phyloP scores from a whole-genome alignment of 2,113 vertebrate species.

The Nerophis lumbriciformis region DNA sequence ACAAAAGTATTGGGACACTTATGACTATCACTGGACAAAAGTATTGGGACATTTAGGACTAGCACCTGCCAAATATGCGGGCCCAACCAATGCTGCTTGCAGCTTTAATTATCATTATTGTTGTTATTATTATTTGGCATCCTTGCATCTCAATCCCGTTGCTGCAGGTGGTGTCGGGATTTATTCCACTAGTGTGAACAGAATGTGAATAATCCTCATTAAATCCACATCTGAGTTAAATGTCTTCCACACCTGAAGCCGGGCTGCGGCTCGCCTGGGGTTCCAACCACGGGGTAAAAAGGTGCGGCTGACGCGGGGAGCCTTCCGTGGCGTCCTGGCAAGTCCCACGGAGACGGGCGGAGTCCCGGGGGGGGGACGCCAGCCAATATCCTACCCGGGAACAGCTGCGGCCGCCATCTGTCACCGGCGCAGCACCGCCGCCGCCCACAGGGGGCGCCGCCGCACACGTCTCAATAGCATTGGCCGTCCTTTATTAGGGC shows the following conservation, averaged over 20 bases:
- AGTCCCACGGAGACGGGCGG: constrained; percentile 59
- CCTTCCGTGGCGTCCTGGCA: constrained; percentile 49
- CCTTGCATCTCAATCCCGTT: background rate
- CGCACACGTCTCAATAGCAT: constrained; percentile 7
- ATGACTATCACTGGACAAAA: too few species aligned
- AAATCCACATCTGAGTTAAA: too few species aligned
- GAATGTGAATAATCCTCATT: constrained; percentile 3
- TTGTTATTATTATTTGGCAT: too few species aligned
- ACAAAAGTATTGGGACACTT: too few species aligned
- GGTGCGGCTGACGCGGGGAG: constrained; percentile 46
- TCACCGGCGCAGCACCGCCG: constrained; percentile 51
- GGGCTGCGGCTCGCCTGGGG: constrained; percentile 30
- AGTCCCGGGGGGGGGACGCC: constrained; percentile 57
- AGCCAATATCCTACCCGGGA: constrained; percentile 66
- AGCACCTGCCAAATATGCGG: too few species aligned
- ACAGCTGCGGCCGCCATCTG: constrained; percentile 78
- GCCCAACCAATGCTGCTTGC: too few species aligned
- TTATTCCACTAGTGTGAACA: background rate
- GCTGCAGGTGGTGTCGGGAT: constrained; percentile 16
- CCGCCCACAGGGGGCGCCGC: constrained; percentile 57
- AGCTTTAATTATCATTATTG: background rate
- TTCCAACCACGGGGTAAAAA: constrained; percentile 43
- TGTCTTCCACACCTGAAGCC: constrained; percentile 3
- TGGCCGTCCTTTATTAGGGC: constrained; percentile 7
- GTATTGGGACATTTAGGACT: too few species aligned